Base-by-base conservation (phyloP, 2,113 vertebrate genomes). In the Promerops cafer region DNA sequence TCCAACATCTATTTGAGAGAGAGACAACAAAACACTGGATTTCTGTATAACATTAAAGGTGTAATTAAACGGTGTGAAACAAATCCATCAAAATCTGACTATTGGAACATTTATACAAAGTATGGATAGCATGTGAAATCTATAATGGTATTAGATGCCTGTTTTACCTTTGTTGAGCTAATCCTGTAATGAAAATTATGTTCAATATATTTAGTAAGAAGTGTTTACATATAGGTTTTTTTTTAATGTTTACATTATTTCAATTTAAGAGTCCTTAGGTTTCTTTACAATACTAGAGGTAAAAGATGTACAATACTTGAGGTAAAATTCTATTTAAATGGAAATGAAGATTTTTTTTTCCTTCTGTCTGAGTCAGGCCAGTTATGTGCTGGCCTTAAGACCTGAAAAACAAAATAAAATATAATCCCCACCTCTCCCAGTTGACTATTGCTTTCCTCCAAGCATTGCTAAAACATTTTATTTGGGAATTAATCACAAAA, bases 401-500 rank as follows among this genome's bases (percentile, higher is more conserved):
- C 49, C 0, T 27, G 3, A 1, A 61, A 70, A 78, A 56, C 10
- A 7, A 71, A 57, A 49, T 7, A 33, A 76, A 64, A 56, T 1
- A 28, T 9, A 54, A 28, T 22, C 16, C 6, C 6, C 1, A 2
- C 3, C 8, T 49, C 10, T 50, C 3, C 1, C 11, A 33, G 30
- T n/a, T 89, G 24, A 70, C 6, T 37, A 63, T 40, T 61, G 12
- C 7, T 3, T 88, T 89, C 6, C 31, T 84, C 30, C 14, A 90
- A 70, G 21, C 9, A 64, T 1, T 64, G 40, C 7, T 83, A 52
- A 83, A 90, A 59, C 1, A 44, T 27, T 24, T 78, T 7, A 28
- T 27, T 35, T 47, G 20, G 44, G 16, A 76, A 72, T 33, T 39
- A 64, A 76, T 30, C 8, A 22, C 22, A 65, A n/a, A n/a, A n/a